Base-by-base conservation (phyloP, 2,113 vertebrate species). In the Fregata magnificens region DNA sequence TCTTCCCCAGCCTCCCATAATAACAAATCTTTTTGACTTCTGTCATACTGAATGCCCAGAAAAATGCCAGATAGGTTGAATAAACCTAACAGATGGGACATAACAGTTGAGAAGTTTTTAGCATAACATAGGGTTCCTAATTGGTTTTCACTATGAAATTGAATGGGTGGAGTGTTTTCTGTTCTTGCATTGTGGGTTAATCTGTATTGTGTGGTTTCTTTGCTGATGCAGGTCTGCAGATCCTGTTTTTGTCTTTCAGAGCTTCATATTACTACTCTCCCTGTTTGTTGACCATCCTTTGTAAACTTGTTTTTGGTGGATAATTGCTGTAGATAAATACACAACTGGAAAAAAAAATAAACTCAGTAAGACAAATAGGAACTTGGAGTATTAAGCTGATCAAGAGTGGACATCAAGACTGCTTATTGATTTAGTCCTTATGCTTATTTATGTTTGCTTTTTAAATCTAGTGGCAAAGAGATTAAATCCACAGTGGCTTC, bases 71-170 rank as follows among this genome's bases (percentile, higher is more conserved):
- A 7, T 65, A 4, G 6, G 4, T 32, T 81, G 34, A 81, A 42
- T 45, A 49, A 81, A 73, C 12, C 4, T 4, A 38, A 66, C 74
- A 55, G 50, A 55, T 56, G 24, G 29, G n/a, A 36, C 4, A 1
- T 13, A 25, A 38, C 25, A 10, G 53, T 34, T 56, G 47, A 79
- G 44, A 32, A 56, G 21, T 52, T 53, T 52, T 16, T n/a, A 15
- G 11, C 17, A 1, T 55, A 14, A 11, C 7, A 6, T 3, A 69
- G 31, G 11, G 14, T 63, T 90, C 47, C n/a, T 4, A 0, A 2
- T n/a, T 28, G 12, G 10, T 73, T 83, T 82, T 88, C 24, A 7
- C 34, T 61, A 10, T 19, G 21, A 7, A 7, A 5, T n/a, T 53
- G 42, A 47, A 25, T 9, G 56, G 26, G 19, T 18, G 63, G 63